A percentile compares a stretch with the other conserved stretches of the same genome.
phyloP scores from a whole-genome alignment of 2,888 invertebrate species.

The Drosophila mulleri region DNA sequence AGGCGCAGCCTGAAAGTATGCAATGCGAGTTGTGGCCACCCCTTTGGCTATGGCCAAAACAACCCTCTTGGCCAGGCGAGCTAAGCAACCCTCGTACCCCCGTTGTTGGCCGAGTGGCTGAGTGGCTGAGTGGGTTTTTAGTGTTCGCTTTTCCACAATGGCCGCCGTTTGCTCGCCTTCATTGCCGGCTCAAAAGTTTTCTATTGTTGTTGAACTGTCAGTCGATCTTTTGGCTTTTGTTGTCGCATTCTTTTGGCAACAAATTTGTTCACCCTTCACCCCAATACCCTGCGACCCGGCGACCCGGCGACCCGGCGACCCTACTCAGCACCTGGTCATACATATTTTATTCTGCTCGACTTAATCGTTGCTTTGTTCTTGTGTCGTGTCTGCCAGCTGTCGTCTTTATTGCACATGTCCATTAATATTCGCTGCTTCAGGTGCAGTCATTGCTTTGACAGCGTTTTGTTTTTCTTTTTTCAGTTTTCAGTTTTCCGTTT shows the following conservation, averaged over 20 bases:
- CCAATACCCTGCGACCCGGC: constrained; percentile 17
- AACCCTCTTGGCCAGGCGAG: constrained; percentile 47
- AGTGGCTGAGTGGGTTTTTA: constrained; percentile 43
- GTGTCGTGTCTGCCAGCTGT: constrained; percentile 72
- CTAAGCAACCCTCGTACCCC: constrained; percentile 50
- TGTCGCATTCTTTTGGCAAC: constrained; percentile 69
- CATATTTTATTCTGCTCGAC: constrained; percentile 78
- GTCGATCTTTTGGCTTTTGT: constrained; percentile 71
- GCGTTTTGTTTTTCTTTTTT: not conserved
- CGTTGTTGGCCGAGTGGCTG: constrained; percentile 36
- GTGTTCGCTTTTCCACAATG: constrained; percentile 61
- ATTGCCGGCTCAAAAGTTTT: constrained; percentile 60
- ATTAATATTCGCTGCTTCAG: constrained; percentile 74
- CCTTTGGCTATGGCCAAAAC: constrained; percentile 39
- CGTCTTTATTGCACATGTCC: constrained; percentile 73
- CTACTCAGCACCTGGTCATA: constrained; percentile 50
- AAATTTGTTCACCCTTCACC: constrained; percentile 62
- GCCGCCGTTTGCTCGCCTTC: constrained; percentile 52
- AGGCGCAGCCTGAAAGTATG: constrained; percentile 81
- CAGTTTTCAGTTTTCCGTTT: not conserved
- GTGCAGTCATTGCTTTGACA: constrained; percentile 48
- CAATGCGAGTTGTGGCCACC: constrained; percentile 53
- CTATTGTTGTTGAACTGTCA: constrained; percentile 73
- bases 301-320: constrained; percentile 29
- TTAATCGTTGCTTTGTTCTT: constrained; percentile 71